phyloP scores from a whole-genome alignment of 2,113 vertebrate species.

The Corythoichthys haematopterus region DNA sequence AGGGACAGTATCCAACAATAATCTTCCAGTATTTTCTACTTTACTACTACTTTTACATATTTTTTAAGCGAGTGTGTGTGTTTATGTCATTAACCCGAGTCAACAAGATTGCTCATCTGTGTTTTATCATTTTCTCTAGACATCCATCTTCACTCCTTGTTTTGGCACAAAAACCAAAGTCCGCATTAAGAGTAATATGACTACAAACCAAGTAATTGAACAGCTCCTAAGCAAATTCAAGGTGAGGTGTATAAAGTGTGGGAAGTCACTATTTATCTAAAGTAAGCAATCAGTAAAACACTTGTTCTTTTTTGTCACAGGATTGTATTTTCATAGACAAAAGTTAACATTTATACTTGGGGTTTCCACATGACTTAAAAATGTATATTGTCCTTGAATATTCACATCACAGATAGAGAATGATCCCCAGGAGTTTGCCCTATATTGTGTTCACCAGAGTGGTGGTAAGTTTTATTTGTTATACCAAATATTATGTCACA shows the following conservation, averaged over 20 bases:
- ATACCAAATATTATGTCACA: background rate
- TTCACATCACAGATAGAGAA: conserved; percentile 81
- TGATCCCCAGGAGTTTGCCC: conserved; percentile 83
- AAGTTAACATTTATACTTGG: background rate
- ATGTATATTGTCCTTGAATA: background rate
- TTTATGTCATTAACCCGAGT: background rate
- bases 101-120: background rate
- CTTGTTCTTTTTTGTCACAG: background rate
- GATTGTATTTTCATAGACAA: background rate
- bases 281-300: background rate
- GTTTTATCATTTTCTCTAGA: conserved; percentile 62
- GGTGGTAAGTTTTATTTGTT: conserved; percentile 74
- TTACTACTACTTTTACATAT: too few species aligned
- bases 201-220: conserved; percentile 82
- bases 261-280: background rate
- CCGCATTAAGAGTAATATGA: conserved; percentile 81
- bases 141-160: conserved; percentile 85
- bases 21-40: too few species aligned
- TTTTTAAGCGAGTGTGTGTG: background rate
- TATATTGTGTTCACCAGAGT: conserved; percentile 84
- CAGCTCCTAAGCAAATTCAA: conserved; percentile 90
- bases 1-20: background rate
- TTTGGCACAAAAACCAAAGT: conserved; percentile 87
- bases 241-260: conserved; percentile 56
- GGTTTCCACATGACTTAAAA: background rate